A percentile compares a stretch with the other conserved stretches of the same genome.
These are phyloP conservation scores for Tupaia chinensis DNA, from an alignment of 2,113 vertebrate genomes.

Conservation along the genomic window DNA sequence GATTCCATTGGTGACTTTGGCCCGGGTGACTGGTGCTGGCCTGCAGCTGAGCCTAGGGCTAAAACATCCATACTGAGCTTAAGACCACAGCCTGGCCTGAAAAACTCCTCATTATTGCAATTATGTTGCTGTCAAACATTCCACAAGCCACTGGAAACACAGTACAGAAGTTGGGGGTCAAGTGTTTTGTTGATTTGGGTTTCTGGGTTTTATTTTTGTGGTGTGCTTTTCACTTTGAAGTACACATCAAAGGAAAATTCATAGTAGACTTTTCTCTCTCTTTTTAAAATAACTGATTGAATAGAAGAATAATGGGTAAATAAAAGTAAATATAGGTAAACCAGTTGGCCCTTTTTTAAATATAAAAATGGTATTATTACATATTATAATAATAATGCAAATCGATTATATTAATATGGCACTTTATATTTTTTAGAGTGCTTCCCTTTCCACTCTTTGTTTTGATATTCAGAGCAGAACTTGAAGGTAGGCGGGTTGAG, in stretches of 20 bases:
- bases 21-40: constrained; percentile 81
- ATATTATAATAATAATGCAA: neutral
- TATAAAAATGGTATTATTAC: neutral
- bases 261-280: constrained; percentile 1
- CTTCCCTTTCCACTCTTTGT: neutral
- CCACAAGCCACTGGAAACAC: constrained; percentile 62
- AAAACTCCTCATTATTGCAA: constrained; percentile 86
- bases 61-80: constrained; percentile 81
- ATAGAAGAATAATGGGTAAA: constrained; percentile 18
- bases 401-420: neutral
- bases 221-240: constrained; percentile 76
- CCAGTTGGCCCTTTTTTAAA: neutral
- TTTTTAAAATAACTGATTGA: constrained; percentile 37
- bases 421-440: neutral
- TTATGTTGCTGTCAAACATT: constrained; percentile 83
- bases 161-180: constrained; percentile 50
- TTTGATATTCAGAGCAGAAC: neutral
- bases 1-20: constrained; percentile 81
- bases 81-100: constrained; percentile 81
- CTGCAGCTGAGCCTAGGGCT: constrained; percentile 88
- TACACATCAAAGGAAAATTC: constrained; percentile 56
- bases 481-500: neutral
- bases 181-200: constrained; percentile 42
- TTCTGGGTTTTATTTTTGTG: constrained; percentile 76
- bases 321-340: constrained; percentile 19